Conservation (phyloP, 1,140 invertebrate species). For the Patella vulgata region DNA sequence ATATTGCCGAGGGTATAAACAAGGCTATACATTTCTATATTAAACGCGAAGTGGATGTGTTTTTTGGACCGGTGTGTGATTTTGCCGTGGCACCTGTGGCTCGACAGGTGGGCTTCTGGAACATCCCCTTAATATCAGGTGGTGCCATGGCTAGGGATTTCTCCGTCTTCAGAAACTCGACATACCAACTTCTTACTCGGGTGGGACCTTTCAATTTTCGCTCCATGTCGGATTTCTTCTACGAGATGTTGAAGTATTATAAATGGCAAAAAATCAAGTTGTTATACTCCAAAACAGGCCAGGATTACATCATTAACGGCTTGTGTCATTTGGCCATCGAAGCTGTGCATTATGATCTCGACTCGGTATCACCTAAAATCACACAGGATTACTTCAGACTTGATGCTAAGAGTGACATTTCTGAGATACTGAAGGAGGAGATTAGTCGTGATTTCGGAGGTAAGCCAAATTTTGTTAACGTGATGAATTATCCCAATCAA, state of each 20-base stretch:
- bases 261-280: slow-evolving; percentile 77
- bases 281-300: slow-evolving; percentile 76
- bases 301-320: slow-evolving; percentile 54
- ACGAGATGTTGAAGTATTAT: slow-evolving; percentile 72
- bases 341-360: slow-evolving; percentile 29
- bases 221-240: slow-evolving; percentile 76
- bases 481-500: slow-evolving; percentile 15
- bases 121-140: slow-evolving; percentile 85
- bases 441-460: slow-evolving; percentile 32
- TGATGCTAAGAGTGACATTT: slow-evolving; percentile 7
- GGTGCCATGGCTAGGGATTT: slow-evolving; percentile 86
- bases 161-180: slow-evolving; percentile 51
- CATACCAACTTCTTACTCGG: slow-evolving; percentile 82
- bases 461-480: slow-evolving; percentile 23
- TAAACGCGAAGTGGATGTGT: slow-evolving; percentile 73
- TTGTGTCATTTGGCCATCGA: slow-evolving; percentile 38
- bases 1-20: slow-evolving; percentile 41
- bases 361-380: slow-evolving; percentile 1
- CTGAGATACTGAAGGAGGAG: slow-evolving; percentile 24
- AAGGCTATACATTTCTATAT: slow-evolving; percentile 53
- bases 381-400: slow-evolving; percentile 32
- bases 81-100: slow-evolving; percentile 91
- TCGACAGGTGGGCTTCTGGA: slow-evolving; percentile 83
- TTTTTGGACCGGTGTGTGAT: slow-evolving; percentile 90
- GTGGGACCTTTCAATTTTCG: slow-evolving; percentile 85